Percentiles rank a stretch among this genome's conserved stretches.
phyloP scores from a whole-genome alignment of 2,113 vertebrate genomes.

The Eublepharis macularius region DNA sequence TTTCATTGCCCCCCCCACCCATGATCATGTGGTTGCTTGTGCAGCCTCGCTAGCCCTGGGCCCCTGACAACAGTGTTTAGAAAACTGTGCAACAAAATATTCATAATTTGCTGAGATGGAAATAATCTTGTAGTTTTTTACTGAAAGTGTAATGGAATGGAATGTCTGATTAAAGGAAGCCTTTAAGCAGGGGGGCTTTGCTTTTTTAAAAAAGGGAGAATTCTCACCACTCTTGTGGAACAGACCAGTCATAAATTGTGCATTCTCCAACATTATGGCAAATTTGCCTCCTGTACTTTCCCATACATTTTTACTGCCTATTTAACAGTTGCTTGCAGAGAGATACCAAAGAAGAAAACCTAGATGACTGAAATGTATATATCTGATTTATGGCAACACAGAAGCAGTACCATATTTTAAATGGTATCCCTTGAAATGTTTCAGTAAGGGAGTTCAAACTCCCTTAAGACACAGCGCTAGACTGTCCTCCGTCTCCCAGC shows the following conservation, averaged over 20 bases:
- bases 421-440: not conserved
- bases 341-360: slow-evolving; percentile 25
- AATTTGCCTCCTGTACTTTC: slow-evolving; percentile 40
- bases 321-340: slow-evolving; percentile 29
- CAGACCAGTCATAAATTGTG: slow-evolving; percentile 25
- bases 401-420: slow-evolving; percentile 19
- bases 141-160: slow-evolving; percentile 37
- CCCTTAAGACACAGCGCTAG: not conserved
- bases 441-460: slow-evolving; percentile 35
- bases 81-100: slow-evolving; percentile 1
- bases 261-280: slow-evolving; percentile 28
- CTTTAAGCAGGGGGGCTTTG: slow-evolving; percentile 42
- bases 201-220: slow-evolving; percentile 40
- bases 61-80: slow-evolving; percentile 25
- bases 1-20: not conserved
- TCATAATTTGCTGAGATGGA: slow-evolving; percentile 26
- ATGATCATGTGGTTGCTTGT: not conserved
- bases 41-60: not conserved
- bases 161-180: slow-evolving; percentile 42
- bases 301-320: slow-evolving; percentile 23
- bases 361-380: slow-evolving; percentile 23
- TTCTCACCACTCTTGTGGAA: slow-evolving; percentile 18
- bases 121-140: slow-evolving; percentile 25
- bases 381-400: slow-evolving; percentile 36
- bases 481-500: slow-evolving; percentile 4